A percentile compares a stretch with the other conserved stretches of the same genome.
Evolutionary conservation across 1,140 invertebrate species (phyloP).

Genomic region (Euschistus heros): DNA sequence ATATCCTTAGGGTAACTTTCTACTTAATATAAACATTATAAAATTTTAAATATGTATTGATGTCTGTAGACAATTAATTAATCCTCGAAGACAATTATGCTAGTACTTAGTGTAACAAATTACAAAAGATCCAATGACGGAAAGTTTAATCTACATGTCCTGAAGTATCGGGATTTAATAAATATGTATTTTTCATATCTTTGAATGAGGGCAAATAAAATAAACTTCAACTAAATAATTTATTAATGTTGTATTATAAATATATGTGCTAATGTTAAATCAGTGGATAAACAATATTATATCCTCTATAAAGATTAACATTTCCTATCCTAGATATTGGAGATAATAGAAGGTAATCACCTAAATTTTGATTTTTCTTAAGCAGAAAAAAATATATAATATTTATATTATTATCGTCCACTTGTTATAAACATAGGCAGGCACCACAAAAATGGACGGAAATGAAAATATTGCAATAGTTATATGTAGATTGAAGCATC

Average conservation of each 20-base stretch:
- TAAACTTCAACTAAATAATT: slow-evolving; percentile 4
- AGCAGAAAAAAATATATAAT: neutral
- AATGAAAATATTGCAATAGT: neutral
- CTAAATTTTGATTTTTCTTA: slow-evolving; percentile 9
- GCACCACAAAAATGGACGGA: slow-evolving; percentile 8
- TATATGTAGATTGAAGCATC: too few species aligned
- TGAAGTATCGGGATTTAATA: too few species aligned
- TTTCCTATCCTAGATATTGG: neutral
- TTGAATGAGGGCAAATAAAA: too few species aligned
- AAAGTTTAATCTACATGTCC: too few species aligned
- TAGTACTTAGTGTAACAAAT: too few species aligned
- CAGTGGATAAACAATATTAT: neutral
- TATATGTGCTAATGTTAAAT: slow-evolving; percentile 1
- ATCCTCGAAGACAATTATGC: too few species aligned
- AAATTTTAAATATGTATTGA: too few species aligned
- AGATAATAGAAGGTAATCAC: neutral
- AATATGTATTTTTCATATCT: too few species aligned
- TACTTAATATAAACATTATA: too few species aligned
- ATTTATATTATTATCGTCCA: neutral
- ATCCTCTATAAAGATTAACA: slow-evolving; percentile 2
- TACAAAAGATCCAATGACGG: too few species aligned
- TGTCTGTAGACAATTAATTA: too few species aligned
- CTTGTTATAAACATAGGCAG: neutral
- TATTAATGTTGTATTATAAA: slow-evolving; percentile 11
- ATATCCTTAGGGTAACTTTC: too few species aligned